Evolutionary conservation across 2,113 vertebrate genomes (phyloP), one percentile per base, ranked within the genome.

Genomic region (Camelus dromedarius): DNA sequence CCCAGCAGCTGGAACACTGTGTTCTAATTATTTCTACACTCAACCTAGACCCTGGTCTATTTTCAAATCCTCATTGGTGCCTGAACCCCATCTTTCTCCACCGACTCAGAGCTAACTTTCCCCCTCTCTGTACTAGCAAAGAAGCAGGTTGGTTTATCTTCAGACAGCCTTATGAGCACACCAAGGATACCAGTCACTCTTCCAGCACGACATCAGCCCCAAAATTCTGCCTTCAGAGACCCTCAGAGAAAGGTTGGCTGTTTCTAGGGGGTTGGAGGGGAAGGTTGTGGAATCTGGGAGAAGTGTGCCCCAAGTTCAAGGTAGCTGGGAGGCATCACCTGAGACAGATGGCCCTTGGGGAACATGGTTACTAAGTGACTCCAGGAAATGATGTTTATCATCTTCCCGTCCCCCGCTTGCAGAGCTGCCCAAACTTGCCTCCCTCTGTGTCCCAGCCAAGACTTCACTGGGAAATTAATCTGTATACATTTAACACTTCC

Each of bases 401-500:
- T 91, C 60, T 16, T 73, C 42, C 73, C n/a, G 2, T 50, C 50
- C 60, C 42, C 42, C 18, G 42, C 66, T 52, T 70, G 30, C 0
- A 8, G 79, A 60, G 80, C 82, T 89, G 66, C 70, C 90, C 60
- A 62, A 69, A 87, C 94, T 87, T 83, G 92, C 69, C 82, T 84
- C 60, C 81, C 52, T 67, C 73, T 66, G 18, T 92, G 87, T 92
- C 84, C 85, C 81, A 88, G 81, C 64, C 30, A 81, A 69, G 66
- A 35, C 48, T 77, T 96, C 64, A 32, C 58, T 62, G 60, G 70
- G 66, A 82, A 94, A 72, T 84, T 58, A 84, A n/a, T 83, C 79
- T 50, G 9, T 38, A 2, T 88, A 38, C 89, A 58, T 62, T 86
- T 89, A 95, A 91, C 64, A 87, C 70, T 97, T 95, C 62, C 52